phyloP scores from a whole-genome alignment of 2,797 vertebrate species.

The Danio kyathit region DNA sequence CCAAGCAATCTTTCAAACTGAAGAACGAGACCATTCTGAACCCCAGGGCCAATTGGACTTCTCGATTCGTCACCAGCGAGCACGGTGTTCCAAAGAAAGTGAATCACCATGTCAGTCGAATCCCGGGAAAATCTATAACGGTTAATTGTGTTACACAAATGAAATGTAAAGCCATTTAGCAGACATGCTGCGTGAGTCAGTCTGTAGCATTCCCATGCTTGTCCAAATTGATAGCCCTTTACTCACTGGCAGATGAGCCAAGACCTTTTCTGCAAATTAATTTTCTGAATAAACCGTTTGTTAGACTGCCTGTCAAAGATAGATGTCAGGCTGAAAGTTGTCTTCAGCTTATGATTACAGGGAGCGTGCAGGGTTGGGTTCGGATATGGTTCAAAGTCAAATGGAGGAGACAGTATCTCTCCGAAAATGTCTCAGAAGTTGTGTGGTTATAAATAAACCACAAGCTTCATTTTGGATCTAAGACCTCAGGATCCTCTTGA shows the following conservation, averaged over 20 bases:
- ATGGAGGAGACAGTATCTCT: slow-evolving; percentile 28
- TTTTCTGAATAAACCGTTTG: slow-evolving; percentile 67
- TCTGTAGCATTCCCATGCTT: slow-evolving; percentile 54
- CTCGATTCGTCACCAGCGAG: slow-evolving; percentile 21
- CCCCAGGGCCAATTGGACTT: slow-evolving; percentile 25
- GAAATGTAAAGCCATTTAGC: slow-evolving; percentile 54
- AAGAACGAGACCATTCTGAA: neutral
- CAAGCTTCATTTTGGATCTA: neutral
- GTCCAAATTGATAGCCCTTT: slow-evolving; percentile 59
- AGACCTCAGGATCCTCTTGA: slow-evolving; percentile 3
- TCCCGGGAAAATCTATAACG: slow-evolving; percentile 47
- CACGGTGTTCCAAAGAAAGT: slow-evolving; percentile 1
- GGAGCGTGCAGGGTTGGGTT: slow-evolving; percentile 7
- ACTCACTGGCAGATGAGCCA: slow-evolving; percentile 60
- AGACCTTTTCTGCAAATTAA: slow-evolving; percentile 65
- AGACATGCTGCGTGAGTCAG: slow-evolving; percentile 47
- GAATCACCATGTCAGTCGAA: slow-evolving; percentile 49
- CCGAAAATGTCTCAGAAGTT: slow-evolving; percentile 16
- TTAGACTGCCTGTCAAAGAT: slow-evolving; percentile 63
- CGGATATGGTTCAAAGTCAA: slow-evolving; percentile 2
- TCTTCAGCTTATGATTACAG: slow-evolving; percentile 40
- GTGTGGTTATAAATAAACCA: slow-evolving; percentile 1
- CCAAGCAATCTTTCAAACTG: slow-evolving; percentile 7
- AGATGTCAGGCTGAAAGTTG: slow-evolving; percentile 41
- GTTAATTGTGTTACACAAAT: slow-evolving; percentile 60